phyloP scores from a whole-genome alignment of 2,888 invertebrate species.

The Tolmerus cingulatus region DNA sequence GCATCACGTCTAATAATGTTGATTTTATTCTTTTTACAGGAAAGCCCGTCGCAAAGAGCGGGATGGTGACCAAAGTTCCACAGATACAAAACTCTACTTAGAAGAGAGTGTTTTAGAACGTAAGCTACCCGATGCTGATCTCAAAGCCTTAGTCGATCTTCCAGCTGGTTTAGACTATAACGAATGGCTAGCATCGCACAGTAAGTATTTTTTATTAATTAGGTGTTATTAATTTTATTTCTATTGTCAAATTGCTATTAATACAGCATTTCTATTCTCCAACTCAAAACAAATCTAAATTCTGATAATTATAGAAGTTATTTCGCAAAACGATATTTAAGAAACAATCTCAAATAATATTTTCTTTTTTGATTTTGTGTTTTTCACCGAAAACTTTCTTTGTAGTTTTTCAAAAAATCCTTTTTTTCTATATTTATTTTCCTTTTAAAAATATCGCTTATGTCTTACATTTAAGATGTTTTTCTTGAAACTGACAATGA shows the following conservation, averaged over 20 bases:
- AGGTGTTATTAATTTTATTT: background rate
- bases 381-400: too few relatives aligned
- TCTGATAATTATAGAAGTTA: too few relatives aligned
- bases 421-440: too few relatives aligned
- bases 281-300: too few relatives aligned
- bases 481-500: background rate
- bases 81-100: conserved; percentile 92
- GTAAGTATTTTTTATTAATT: conserved; percentile 67
- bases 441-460: too few relatives aligned
- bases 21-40: conserved; percentile 68
- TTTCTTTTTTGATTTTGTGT: too few relatives aligned
- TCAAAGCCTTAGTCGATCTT: conserved; percentile 92
- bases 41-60: conserved; percentile 97
- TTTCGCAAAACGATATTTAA: too few relatives aligned
- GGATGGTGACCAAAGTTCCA: conserved; percentile 79
- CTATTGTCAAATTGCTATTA: background rate
- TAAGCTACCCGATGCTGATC: conserved; percentile 92
- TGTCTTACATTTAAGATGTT: too few relatives aligned
- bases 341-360: too few relatives aligned
- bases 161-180: conserved; percentile 96
- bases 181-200: conserved; percentile 99
- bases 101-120: conserved; percentile 94
- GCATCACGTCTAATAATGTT: background rate
- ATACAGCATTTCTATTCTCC: too few relatives aligned
- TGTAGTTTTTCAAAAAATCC: too few relatives aligned